phyloP scores from a whole-genome alignment of 2,888 invertebrate species.

The Bibio marci region DNA sequence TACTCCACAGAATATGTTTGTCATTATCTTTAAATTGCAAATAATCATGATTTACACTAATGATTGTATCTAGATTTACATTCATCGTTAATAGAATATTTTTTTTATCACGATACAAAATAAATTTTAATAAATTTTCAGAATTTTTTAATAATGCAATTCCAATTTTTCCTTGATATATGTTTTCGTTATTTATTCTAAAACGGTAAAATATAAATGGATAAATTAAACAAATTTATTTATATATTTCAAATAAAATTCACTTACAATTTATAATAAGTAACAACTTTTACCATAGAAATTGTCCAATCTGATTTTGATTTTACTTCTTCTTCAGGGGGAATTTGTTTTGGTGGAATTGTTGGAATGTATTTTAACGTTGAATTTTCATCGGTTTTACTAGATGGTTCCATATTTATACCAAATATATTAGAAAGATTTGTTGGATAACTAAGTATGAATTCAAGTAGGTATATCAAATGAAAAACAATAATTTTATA shows the following conservation, averaged over 20 bases:
- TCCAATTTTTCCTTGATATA: constrained; percentile 27
- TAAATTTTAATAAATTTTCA: constrained; percentile 13
- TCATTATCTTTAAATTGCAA: constrained; percentile 31
- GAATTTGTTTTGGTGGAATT: constrained; percentile 12
- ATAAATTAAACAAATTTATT: too few species aligned
- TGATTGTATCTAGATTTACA: constrained; percentile 9
- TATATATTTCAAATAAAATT: neutral
- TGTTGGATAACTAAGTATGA: constrained; percentile 11
- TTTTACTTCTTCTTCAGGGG: neutral
- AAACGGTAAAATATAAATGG: constrained; percentile 4
- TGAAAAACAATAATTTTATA: too few species aligned
- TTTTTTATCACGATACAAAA: constrained; percentile 17
- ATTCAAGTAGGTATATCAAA: too few species aligned
- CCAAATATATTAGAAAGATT: constrained; percentile 16
- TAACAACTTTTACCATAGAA: constrained; percentile 17
- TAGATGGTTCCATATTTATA: constrained; percentile 4
- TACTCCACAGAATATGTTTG: constrained; percentile 36
- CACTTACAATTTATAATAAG: constrained; percentile 15
- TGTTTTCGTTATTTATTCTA: constrained; percentile 20
- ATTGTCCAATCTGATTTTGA: constrained; percentile 12
- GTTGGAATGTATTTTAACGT: constrained; percentile 16
- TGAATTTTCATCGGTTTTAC: constrained; percentile 8
- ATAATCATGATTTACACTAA: constrained; percentile 15
- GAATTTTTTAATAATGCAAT: constrained; percentile 27
- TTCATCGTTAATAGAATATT: constrained; percentile 15